phyloP scores from a whole-genome alignment of 1,140 invertebrate genomes.

The Anoplolepis gracilipes region DNA sequence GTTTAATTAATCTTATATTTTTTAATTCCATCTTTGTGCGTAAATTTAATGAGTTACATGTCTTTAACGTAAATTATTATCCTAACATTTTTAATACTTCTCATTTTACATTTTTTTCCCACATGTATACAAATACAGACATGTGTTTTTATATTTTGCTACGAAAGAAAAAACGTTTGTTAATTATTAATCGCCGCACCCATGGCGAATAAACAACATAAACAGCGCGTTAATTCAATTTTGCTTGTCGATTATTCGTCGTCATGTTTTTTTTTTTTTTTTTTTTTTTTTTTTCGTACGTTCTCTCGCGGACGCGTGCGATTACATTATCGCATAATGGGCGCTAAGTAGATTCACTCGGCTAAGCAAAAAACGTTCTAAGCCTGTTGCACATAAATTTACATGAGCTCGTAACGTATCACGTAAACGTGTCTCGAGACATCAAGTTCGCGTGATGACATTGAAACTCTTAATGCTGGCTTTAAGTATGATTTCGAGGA shows the following conservation, averaged over 20 bases:
- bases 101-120: not conserved
- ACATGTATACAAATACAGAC: not conserved
- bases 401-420: conserved; percentile 7
- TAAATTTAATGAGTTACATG: conserved; percentile 43
- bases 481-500: not conserved
- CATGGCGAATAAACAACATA: not conserved
- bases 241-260: not conserved
- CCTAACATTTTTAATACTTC: conserved; percentile 16
- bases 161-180: not conserved
- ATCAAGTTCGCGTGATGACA: not conserved
- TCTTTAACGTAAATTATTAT: conserved; percentile 53
- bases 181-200: conserved; percentile 12
- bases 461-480: not conserved
- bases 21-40: conserved; percentile 17
- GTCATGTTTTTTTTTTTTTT: not conserved
- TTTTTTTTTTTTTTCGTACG: no score
- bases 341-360: conserved; percentile 6
- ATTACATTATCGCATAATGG: conserved; percentile 36
- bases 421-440: conserved; percentile 11
- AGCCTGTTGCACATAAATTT: conserved; percentile 39
- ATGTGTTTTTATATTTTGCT: not conserved
- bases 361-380: conserved; percentile 9
- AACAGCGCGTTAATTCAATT: not conserved
- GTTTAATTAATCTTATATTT: conserved; percentile 67
- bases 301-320: not conserved